Base-by-base conservation (phyloP, 2,797 vertebrate genomes). In the Pseudochirops corinnae region DNA sequence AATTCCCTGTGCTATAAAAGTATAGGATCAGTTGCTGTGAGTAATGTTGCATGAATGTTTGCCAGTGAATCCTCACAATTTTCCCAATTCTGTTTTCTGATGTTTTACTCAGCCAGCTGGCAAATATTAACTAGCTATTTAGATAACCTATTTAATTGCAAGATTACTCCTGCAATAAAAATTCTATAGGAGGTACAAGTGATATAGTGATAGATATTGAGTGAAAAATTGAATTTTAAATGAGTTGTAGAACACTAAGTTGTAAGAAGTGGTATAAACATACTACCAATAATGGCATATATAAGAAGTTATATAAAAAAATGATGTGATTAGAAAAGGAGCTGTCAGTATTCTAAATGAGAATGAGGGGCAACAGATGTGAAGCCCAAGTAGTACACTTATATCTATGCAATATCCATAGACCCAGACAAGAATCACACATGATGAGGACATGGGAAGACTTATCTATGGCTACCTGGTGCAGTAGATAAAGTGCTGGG, bases 1-100 rank as follows among this genome's bases (percentile, higher is more conserved):
- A 96, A 67, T 96, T 52, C 7, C 53, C 55, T 56, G 33, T 97
- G 92, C 39, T 95, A 50, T 92, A 95, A 95, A 96, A 60, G 4
- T 87, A 6, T 21, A 62, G 90, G 26, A 93, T 96, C 56, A 92
- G 56, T 82, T 24, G 67, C 67, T 82, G 7, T 96, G 95, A 96
- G 56, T 93, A 95, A 94, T 93, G 92, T 56, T 53, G 46, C 11
- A 74, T 39, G 53, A 96, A 92, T 74, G 95, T 82, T 95, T 96
- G 13, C 39, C 9, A 96, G 52, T 6, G 87, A 95, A 60, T 74
- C 1, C 33, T 92, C 52, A 87, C 62, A 94, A 94, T 58, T 95
- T 92, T 96, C 95, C 33, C 31, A 94, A 87, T 92, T 31, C 18
- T 46, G 31, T 90, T 94, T 94, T 96, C 33, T 82, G 67, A 82